Evolutionary conservation across 2,888 invertebrate species (phyloP).

Genomic region (Dichetophora obliterata): DNA sequence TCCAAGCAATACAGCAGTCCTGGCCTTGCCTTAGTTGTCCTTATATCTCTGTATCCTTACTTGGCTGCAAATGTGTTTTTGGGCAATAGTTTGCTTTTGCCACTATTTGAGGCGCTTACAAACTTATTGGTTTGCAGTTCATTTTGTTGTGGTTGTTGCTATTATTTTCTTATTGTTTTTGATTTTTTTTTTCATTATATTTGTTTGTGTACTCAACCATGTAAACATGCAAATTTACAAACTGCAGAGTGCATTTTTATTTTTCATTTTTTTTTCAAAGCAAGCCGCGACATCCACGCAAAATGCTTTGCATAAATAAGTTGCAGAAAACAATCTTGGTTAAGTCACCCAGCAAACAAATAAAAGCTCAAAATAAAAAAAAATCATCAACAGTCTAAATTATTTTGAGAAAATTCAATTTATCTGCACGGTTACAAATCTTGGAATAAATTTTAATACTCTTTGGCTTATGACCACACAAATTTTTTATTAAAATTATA

Average conservation of each 20-base stretch:
- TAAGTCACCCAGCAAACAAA: conserved; percentile 30
- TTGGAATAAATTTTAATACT: too few species aligned
- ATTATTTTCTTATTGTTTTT: background rate
- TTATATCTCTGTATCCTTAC: background rate
- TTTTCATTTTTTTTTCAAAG: conserved; percentile 12
- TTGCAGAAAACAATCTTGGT: conserved; percentile 49
- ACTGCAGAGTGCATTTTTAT: background rate
- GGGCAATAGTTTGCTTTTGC: background rate
- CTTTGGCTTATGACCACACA: too few species aligned
- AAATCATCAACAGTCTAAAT: conserved; percentile 31
- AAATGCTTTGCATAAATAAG: conserved; percentile 53
- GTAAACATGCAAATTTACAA: background rate
- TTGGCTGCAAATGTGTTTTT: background rate
- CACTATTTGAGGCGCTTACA: background rate
- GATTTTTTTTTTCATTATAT: background rate
- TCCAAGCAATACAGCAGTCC: too few species aligned
- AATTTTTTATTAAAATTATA: too few species aligned
- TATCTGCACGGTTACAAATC: too few species aligned
- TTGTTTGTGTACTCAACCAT: background rate
- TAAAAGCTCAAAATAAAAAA: conserved; percentile 21
- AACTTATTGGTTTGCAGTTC: background rate
- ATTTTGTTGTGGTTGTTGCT: background rate
- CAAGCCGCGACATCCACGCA: conserved; percentile 32
- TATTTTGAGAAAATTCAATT: conserved; percentile 33
- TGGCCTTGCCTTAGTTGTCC: background rate